Evolutionary conservation across 2,113 vertebrate species (phyloP), one percentile per base, ranked within the genome.

Genomic region (Laticauda laticaudata): DNA sequence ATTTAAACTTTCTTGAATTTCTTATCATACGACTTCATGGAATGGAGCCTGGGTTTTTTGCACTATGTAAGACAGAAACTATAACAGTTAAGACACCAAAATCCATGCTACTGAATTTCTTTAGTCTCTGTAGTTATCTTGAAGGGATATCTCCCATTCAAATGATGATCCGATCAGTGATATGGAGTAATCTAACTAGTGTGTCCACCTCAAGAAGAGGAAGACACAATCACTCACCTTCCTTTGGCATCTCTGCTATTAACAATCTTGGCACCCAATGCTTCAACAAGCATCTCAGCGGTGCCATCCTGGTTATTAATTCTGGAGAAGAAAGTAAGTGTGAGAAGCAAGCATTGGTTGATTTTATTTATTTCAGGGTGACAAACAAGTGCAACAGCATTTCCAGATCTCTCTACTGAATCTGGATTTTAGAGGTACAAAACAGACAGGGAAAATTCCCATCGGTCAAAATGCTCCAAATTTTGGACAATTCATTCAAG

Each of bases 221-320:
- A 48, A 9, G 53, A 45, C 12, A 21, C 14, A 12, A n/a, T 64
- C 81, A 87, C 99, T 93, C 95, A 99, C 99, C 99, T 98, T 98
- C 98, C 99, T 99, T 99, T 99, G 97, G 98, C 96, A 96, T 99
- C 99, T 97, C 97, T 97, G 97, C 98, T 97, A 95, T 98, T 98
- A 94, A 99, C 98, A 97, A 98, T 98, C 97, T 99, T 98, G 97
- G 98, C 97, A 96, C 99, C 99, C 95, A 98, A 93, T 86, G 97
- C 98, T 97, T 99, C 98, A 94, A 99, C 94, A 94, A 99, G 96
- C 97, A 99, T 98, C 95, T 98, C 98, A 95, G 99, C 98, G 96
- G 98, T 98, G 97, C 98, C 98, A 51, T 99, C 98, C 94, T 99
- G 98, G 96, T 98, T 98, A 97, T 98, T 99, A 95, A 99, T 98